phyloP scores from a whole-genome alignment of 2,113 vertebrate species.

The Protobothrops mucrosquamatus region DNA sequence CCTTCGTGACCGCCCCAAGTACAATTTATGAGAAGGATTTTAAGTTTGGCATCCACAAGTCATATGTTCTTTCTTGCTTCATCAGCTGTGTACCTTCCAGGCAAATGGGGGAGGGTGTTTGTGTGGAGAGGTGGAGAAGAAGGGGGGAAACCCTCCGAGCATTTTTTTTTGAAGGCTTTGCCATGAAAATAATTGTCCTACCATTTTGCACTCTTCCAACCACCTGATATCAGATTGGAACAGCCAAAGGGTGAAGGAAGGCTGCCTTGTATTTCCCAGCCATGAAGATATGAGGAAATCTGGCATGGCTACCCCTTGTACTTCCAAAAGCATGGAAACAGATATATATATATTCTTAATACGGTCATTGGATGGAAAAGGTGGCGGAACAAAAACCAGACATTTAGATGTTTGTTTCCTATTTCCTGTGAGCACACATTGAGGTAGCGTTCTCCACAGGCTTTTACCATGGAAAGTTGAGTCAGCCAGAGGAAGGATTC shows the following conservation, averaged over 20 bases:
- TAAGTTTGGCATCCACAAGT: background rate
- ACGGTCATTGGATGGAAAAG: background rate
- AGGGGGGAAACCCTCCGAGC: background rate
- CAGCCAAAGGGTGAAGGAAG: rapidly evolving
- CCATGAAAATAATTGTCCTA: slow-evolving; percentile 18
- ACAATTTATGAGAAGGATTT: background rate
- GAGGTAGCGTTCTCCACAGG: background rate
- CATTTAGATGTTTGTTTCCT: background rate
- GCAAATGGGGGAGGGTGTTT: rapidly evolving
- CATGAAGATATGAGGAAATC: background rate
- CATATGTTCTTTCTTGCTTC: background rate
- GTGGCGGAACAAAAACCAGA: background rate
- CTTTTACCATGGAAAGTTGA: background rate
- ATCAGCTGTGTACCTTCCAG: background rate
- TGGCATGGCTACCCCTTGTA: background rate
- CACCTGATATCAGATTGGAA: slow-evolving; percentile 1
- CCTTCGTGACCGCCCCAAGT: background rate
- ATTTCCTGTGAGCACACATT: rapidly evolving
- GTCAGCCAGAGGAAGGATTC: background rate
- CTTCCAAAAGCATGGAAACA: background rate
- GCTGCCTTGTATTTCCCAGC: background rate
- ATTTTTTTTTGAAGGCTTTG: background rate
- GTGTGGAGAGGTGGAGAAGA: rapidly evolving
- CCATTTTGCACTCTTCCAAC: background rate
- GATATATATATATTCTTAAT: background rate